Evolutionary conservation across 2,888 invertebrate species (phyloP), one percentile per base, ranked within the genome.

Genomic region (Furcula furcula): DNA sequence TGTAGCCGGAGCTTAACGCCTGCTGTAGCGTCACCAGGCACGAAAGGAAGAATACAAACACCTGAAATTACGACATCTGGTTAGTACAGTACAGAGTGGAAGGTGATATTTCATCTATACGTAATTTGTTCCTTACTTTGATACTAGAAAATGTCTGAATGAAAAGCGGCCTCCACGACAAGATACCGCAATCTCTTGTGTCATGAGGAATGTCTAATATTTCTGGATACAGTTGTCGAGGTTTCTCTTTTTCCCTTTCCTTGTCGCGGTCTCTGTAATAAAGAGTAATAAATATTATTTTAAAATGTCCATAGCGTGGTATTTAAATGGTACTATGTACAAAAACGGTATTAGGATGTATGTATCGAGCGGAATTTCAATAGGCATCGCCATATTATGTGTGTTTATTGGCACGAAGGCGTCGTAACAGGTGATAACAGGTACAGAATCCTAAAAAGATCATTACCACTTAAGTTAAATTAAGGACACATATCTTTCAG

Each of bases 11-110:
- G 78, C 96, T 96, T 51, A 97, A 89, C 12, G 96, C 96, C 84
- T 97, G 97, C 76, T 97, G 97, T 55, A 97, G 90, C 62, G 96
- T 97, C 65, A 97, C 97, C 73, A 97, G 92, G 89, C 96, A 92
- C 72, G 96, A 96, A 58, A 97, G 91, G 66, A 97, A 92, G 79
- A 96, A 92, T 74, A 97, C 96, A 83, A 97, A 97, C 73, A 96
- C 94, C 93, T 95, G 89, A 38, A 91, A 90, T 41, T 36, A 53
- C 63, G n/a, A 52, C 4, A 22, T 7, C 16, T 28, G 7, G 25
- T 45, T 40, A 42, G 26, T 33, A 6, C 30, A 28, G 4, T 14
- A n/a, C 5, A n/a, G 15, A 34, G 35, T 13, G 11, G n/a, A 22
- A 9, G 7, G 3, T 27, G 11, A 22, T 29, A 12, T 19, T n/a